A percentile compares a stretch with the other conserved stretches of the same genome.
Evolutionary conservation across 2,797 vertebrate genomes (phyloP).

Genomic region (Borostomias antarcticus): DNA sequence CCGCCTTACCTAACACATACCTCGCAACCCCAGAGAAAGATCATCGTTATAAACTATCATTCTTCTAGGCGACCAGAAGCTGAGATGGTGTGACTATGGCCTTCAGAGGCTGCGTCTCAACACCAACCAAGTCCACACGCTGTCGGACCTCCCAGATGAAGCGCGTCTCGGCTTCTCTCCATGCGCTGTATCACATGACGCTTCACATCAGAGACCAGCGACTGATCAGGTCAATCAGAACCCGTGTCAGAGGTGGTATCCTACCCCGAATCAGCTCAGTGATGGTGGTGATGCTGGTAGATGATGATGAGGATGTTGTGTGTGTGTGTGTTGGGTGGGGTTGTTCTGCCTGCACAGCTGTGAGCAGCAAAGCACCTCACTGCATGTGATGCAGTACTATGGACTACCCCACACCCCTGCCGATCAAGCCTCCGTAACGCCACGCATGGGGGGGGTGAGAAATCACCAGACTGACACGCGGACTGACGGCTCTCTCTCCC

Average conservation of each 20-base stretch:
- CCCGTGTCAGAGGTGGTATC: too few relatives aligned
- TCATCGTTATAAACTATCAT: not conserved
- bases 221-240: too few relatives aligned
- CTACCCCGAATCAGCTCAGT: not conserved
- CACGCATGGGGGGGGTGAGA: conserved; percentile 45
- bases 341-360: conserved; percentile 20
- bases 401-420: conserved; percentile 15
- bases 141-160: too few relatives aligned
- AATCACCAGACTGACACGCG: conserved; percentile 46
- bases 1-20: not conserved
- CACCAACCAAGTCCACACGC: too few relatives aligned
- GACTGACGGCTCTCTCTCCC: not conserved
- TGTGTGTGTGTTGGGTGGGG: not conserved
- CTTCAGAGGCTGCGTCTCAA: too few relatives aligned
- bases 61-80: not conserved
- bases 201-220: too few relatives aligned
- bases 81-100: not conserved
- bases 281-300: not conserved
- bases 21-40: not conserved
- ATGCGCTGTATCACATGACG: too few relatives aligned
- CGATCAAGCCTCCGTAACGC: conserved; percentile 54
- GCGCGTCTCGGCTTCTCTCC: too few relatives aligned
- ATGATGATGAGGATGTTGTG: too few relatives aligned
- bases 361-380: conserved; percentile 21
- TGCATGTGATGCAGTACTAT: conserved; percentile 10